phyloP scores from a whole-genome alignment of 2,888 invertebrate species.

The Argyresthia albistria region DNA sequence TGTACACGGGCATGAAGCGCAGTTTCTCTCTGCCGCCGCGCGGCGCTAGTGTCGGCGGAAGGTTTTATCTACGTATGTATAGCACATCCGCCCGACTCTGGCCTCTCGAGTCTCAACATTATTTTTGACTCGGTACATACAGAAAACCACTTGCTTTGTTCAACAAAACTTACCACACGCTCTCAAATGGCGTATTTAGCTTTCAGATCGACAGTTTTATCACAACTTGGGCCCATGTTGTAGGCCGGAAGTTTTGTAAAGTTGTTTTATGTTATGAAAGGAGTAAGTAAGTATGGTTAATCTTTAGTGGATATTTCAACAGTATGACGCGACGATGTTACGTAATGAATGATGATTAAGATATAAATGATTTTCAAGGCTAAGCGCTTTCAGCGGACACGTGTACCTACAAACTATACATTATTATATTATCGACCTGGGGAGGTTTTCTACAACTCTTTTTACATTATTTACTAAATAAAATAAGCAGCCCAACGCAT shows the following conservation, averaged over 20 bases:
- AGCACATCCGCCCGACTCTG: constrained; percentile 63
- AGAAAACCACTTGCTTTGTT: constrained; percentile 47
- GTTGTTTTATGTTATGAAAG: constrained; percentile 23
- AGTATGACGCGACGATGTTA: constrained; percentile 1
- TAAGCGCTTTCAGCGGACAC: constrained; percentile 38
- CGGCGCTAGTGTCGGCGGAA: constrained; percentile 66
- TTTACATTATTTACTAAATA: no score
- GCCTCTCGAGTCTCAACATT: constrained; percentile 56
- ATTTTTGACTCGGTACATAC: constrained; percentile 47
- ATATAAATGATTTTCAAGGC: constrained; percentile 45
- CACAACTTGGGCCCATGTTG: background rate
- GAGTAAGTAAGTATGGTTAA: constrained; percentile 20
- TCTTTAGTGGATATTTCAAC: constrained; percentile 3
- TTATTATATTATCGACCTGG: no score
- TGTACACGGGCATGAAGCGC: constrained; percentile 61
- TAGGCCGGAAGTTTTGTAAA: constrained; percentile 27
- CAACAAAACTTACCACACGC: constrained; percentile 55
- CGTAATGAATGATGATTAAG: constrained; percentile 7
- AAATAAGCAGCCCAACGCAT: no score
- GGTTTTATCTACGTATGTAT: constrained; percentile 72
- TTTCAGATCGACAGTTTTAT: constrained; percentile 31
- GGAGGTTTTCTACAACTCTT: no score
- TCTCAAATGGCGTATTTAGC: constrained; percentile 36
- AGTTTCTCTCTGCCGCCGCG: constrained; percentile 50
- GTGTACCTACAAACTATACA: constrained; percentile 11